These are phyloP conservation scores for Heliconius ismenius DNA, from an alignment of 2,888 invertebrate genomes.

Conservation along the genomic window DNA sequence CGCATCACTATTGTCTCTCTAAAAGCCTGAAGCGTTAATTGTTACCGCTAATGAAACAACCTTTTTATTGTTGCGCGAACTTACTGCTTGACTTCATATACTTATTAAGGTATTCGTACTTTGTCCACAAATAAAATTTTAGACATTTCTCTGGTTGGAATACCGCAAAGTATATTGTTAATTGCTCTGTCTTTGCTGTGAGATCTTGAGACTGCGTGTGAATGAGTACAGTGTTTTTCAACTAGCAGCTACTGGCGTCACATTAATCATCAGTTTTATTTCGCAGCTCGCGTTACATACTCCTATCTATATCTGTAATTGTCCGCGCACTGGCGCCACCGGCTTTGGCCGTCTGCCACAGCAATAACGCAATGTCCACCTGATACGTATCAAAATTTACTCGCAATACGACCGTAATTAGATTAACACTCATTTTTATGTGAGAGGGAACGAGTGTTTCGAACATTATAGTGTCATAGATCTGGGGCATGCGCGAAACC, in stretches of 20 bases:
- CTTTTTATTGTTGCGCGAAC: conserved; percentile 39
- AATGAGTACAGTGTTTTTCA: conserved; percentile 47
- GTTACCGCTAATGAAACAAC: conserved; percentile 45
- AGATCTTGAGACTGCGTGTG: conserved; percentile 45
- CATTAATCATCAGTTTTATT: conserved; percentile 71
- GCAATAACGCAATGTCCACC: conserved; percentile 57
- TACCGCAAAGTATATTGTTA: conserved; percentile 23
- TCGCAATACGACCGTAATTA: conserved; percentile 44
- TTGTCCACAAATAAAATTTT: conserved; percentile 1
- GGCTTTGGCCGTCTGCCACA: conserved; percentile 73
- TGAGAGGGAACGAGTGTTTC: conserved; percentile 23
- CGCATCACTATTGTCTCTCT: conserved; percentile 73
- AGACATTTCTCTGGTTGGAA: not conserved
- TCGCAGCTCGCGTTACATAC: conserved; percentile 65
- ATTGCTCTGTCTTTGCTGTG: conserved; percentile 27
- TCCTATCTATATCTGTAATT: conserved; percentile 68
- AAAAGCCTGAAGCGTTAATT: conserved; percentile 47
- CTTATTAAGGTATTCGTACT: conserved; percentile 9
- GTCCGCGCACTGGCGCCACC: conserved; percentile 70
- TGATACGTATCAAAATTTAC: conserved; percentile 65
- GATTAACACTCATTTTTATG: conserved; percentile 32
- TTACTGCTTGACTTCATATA: conserved; percentile 9
- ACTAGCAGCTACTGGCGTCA: conserved; percentile 55
- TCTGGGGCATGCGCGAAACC: conserved; percentile 28
- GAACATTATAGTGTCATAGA: conserved; percentile 31